These are phyloP conservation scores for Ceryle rudis DNA, from an alignment of 2,797 vertebrate genomes.

Conservation along the genomic window DNA sequence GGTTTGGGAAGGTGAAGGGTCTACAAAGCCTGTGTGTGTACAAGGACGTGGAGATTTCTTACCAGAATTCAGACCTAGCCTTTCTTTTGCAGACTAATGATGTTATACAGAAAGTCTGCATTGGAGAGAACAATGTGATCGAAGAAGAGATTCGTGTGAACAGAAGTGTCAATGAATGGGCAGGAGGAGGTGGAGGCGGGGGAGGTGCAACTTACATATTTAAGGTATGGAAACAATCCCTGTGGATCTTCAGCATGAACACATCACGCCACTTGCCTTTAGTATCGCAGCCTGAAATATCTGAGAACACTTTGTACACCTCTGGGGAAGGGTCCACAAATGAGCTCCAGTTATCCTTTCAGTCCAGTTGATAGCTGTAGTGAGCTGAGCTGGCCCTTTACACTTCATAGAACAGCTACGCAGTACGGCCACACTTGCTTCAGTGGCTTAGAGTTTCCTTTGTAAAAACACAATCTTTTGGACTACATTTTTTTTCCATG, in stretches of 20 bases:
- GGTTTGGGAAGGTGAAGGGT: background rate
- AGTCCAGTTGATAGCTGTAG: background rate
- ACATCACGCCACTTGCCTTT: background rate
- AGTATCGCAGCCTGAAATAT: background rate
- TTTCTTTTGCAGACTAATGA: constrained; percentile 83
- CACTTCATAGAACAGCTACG: background rate
- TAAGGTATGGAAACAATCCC: constrained; percentile 83
- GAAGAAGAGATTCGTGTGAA: constrained; percentile 90
- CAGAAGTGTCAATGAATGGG: constrained; percentile 84
- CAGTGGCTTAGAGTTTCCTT: background rate
- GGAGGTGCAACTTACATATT: constrained; percentile 95
- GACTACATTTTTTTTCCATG: background rate
- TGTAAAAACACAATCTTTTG: background rate
- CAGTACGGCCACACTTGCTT: background rate
- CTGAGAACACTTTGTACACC: background rate
- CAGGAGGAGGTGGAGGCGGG: constrained; percentile 91
- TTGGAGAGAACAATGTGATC: constrained; percentile 89
- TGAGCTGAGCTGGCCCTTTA: background rate
- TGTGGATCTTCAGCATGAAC: background rate
- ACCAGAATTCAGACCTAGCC: background rate
- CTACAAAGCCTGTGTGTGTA: accelerated
- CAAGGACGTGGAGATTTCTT: background rate
- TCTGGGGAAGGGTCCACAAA: background rate
- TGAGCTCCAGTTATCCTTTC: accelerated
- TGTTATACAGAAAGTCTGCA: constrained; percentile 90